Evolutionary conservation across 2,888 invertebrate species (phyloP).

Genomic region (Papilio demoleus): DNA sequence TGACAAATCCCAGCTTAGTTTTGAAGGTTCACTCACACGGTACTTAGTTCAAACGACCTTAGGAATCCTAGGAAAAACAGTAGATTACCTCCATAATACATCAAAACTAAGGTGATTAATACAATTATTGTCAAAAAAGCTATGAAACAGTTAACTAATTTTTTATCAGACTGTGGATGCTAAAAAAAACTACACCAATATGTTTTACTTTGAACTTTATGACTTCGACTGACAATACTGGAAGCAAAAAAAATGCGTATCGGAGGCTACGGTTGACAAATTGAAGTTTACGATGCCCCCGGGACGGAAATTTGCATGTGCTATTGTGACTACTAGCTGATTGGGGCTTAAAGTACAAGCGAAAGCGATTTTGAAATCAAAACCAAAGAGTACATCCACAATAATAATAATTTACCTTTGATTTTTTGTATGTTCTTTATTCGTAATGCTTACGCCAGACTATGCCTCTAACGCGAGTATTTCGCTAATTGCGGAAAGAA

Average conservation of each 20-base stretch:
- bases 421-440: no score
- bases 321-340: slow-evolving; percentile 57
- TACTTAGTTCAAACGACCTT: no score
- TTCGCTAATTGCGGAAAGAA: no score
- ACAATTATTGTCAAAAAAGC: no score
- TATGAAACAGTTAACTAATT: background rate
- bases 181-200: slow-evolving; percentile 6
- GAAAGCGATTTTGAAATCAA: slow-evolving; percentile 37
- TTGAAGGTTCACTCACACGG: no score
- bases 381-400: background rate
- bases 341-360: slow-evolving; percentile 33
- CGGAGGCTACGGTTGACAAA: slow-evolving; percentile 63
- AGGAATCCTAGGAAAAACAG: no score
- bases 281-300: slow-evolving; percentile 65
- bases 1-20: no score
- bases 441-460: no score
- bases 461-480: no score
- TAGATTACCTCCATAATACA: no score
- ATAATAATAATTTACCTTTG: no score
- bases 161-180: background rate
- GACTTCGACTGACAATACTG: slow-evolving; percentile 40
- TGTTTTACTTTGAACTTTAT: slow-evolving; percentile 46
- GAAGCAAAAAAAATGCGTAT: slow-evolving; percentile 50
- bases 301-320: slow-evolving; percentile 71
- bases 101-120: no score